Evolutionary conservation across 2,113 vertebrate species (phyloP).

Genomic region (Pterophyllum scalare): DNA sequence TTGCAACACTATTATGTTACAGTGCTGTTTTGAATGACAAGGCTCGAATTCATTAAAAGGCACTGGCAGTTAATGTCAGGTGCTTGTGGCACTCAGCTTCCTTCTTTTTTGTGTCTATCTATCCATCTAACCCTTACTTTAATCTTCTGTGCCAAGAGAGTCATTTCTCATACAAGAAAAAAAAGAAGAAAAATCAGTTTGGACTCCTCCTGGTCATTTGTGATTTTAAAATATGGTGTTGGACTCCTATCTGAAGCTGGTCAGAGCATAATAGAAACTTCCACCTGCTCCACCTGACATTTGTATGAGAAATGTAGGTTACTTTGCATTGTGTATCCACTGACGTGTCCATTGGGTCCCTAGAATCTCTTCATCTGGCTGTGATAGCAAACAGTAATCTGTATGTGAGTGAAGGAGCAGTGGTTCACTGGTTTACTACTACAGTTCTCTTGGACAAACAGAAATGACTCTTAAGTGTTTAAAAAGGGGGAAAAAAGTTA

Average conservation of each 20-base stretch:
- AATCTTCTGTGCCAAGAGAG: constrained; percentile 4
- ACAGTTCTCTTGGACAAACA: not conserved
- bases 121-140: not conserved
- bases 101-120: not conserved
- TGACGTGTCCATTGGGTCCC: not conserved
- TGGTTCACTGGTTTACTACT: not conserved
- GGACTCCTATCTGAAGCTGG: not conserved
- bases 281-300: not conserved
- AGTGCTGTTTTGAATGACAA: not conserved
- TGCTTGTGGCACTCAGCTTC: not conserved
- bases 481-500: not conserved
- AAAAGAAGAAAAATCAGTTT: not conserved
- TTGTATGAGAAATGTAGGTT: not conserved
- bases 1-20: not conserved
- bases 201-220: not conserved
- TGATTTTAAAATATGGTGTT: not conserved
- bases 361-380: constrained; percentile 6
- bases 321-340: not conserved
- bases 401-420: not conserved
- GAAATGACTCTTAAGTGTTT: not conserved
- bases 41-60: constrained; percentile 17
- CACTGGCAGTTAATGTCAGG: constrained; percentile 11
- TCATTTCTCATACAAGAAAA: not conserved
- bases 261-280: not conserved
- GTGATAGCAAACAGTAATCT: constrained; percentile 5